Evolutionary conservation across 2,113 vertebrate genomes (phyloP).

Genomic region (Hippocampus comes): DNA sequence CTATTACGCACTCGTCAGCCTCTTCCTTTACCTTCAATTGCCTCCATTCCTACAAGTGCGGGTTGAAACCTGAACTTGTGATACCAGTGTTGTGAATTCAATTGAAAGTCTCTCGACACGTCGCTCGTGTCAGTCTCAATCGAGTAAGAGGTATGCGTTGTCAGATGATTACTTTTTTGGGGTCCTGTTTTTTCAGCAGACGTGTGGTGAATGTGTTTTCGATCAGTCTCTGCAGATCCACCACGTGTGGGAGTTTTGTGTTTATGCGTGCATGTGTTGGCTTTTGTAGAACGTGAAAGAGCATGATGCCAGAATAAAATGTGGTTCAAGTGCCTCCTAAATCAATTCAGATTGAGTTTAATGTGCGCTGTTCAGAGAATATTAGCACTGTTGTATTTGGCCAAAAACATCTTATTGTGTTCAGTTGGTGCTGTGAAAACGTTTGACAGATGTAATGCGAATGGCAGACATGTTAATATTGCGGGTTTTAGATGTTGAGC

Average conservation of each 20-base stretch:
- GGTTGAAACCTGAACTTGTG: too few relatives aligned
- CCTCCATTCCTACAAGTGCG: too few relatives aligned
- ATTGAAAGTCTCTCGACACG: conserved; percentile 28
- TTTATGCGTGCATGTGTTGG: background rate
- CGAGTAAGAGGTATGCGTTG: conserved; percentile 19
- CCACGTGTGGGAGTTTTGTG: too few relatives aligned
- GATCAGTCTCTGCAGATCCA: background rate
- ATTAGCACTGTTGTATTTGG: conserved; percentile 19
- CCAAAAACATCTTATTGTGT: conserved; percentile 42
- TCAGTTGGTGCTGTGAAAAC: conserved; percentile 54
- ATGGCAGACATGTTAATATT: conserved; percentile 40
- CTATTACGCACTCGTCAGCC: too few relatives aligned
- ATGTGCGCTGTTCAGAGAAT: background rate
- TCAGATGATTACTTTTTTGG: conserved; percentile 53
- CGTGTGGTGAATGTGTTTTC: conserved; percentile 42
- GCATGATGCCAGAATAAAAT: conserved; percentile 30
- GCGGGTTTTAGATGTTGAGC: conserved; percentile 15
- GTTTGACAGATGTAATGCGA: conserved; percentile 44
- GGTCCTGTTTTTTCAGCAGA: conserved; percentile 39
- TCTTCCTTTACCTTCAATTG: too few relatives aligned
- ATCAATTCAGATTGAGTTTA: background rate
- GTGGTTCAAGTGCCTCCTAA: background rate
- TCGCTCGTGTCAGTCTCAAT: background rate
- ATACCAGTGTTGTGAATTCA: background rate
- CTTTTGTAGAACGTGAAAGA: conserved; percentile 4